Percentiles rank a stretch among this genome's conserved stretches.
These are phyloP conservation scores for Philotrypesis tridentata DNA, from an alignment of 1,140 invertebrate species.

Conservation along the genomic window DNA sequence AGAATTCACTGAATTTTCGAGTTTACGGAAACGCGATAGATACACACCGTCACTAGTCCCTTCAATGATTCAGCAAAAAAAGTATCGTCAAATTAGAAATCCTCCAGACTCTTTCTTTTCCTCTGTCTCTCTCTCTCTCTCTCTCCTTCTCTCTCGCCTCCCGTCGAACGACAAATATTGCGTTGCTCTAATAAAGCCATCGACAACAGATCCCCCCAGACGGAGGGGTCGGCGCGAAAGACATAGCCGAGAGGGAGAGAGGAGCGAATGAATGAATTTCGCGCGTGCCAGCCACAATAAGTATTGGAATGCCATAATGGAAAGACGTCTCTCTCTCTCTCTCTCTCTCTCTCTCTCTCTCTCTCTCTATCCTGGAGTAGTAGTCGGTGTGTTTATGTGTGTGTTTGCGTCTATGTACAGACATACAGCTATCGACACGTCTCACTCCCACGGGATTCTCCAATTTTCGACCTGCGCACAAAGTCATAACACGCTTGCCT, in stretches of 20 bases:
- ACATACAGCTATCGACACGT: slow-evolving; percentile 2
- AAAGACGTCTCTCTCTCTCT: slow-evolving; percentile 41
- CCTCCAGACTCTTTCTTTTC: too few species aligned
- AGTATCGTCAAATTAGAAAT: too few species aligned
- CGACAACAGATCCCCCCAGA: slow-evolving; percentile 48
- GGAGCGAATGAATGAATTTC: slow-evolving; percentile 58
- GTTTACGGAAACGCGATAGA: too few species aligned
- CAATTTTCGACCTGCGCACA: not conserved
- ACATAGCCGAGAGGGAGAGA: slow-evolving; percentile 2
- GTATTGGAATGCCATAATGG: slow-evolving; percentile 60
- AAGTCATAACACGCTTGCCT: slow-evolving; percentile 1
- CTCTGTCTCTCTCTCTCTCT: not conserved
- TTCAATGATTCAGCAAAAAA: too few species aligned
- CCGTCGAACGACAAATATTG: slow-evolving; percentile 42
- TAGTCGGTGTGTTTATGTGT: not conserved
- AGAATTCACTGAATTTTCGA: too few species aligned
- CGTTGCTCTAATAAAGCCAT: slow-evolving; percentile 55
- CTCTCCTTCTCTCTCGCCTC: too few species aligned
- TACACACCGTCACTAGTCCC: too few species aligned
- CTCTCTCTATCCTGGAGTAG: too few species aligned
- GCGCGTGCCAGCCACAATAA: slow-evolving; percentile 55
- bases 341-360: too few species aligned
- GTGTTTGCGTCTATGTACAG: not conserved
- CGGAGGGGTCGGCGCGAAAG: not conserved
- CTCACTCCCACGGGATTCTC: not conserved